Base-by-base conservation (phyloP, 2,888 invertebrate genomes). In the Chrysina gloriosa region DNA sequence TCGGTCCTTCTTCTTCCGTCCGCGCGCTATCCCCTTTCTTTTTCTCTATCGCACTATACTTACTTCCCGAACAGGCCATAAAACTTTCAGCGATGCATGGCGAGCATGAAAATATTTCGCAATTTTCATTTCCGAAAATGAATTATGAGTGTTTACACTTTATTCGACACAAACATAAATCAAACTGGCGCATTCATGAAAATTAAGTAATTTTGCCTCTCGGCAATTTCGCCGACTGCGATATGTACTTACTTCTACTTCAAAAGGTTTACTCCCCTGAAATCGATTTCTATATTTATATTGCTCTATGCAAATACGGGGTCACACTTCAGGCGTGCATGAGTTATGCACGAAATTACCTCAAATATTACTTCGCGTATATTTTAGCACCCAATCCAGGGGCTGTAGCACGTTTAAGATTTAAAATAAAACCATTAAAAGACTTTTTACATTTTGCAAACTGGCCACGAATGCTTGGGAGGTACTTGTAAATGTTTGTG, bases 111-210 rank as follows among this genome's bases (percentile, higher is more conserved):
- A 71, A 71, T 71, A 69, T 70, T 71, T 70, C 69, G 70, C 71
- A 71, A 68, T 68, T 74, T 74, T 73, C 73, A 70, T 74, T 72
- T 70, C 70, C 50, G 58, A 69, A 71, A 73, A 72, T 75, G 73
- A 75, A 67, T 74, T 74, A 74, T 75, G 65, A 72, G 68, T 75
- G 74, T 74, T 74, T 74, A 73, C 74, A 73, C 71, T 74, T 72
- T 72, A 73, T 73, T 73, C 72, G 75, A 72, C 72, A 72, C 67
- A 11, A 39, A 70, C 69, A 74, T 75, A 75, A 75, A 74, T 75
- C 75, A 74, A 68, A 64, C 29, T 19, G 47, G 64, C 45, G 14
- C 56, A 61, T 61, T 54, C 47, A 54, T 65, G 52, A 47, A 66
- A 66, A 48, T 66, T 63, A 63, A 63, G 63, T 50, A 50, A 50